These are phyloP conservation scores for Melanargia galathea DNA, from an alignment of 2,888 invertebrate species.

Conservation along the genomic window DNA sequence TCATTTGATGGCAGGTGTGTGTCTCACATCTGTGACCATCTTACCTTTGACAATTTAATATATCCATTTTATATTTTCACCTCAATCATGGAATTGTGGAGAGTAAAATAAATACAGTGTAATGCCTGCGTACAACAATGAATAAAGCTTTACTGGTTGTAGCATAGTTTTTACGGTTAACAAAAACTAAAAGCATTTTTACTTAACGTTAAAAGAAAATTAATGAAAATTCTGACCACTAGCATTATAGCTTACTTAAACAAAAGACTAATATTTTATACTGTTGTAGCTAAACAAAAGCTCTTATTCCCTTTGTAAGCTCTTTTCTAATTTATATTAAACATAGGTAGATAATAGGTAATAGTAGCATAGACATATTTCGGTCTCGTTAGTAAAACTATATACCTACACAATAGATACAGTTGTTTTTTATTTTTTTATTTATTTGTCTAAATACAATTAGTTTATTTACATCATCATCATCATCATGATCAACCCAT, in stretches of 20 bases:
- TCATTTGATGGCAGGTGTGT: no score
- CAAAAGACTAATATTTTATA: slow-evolving; percentile 55
- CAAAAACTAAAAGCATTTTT: slow-evolving; percentile 27
- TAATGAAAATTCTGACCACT: slow-evolving; percentile 60
- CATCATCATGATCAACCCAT: no score
- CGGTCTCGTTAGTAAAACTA: no score
- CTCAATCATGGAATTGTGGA: not conserved
- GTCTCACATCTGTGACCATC: no score
- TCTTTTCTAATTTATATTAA: slow-evolving; percentile 9
- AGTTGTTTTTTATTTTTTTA: no score
- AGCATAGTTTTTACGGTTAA: not conserved
- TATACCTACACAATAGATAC: no score
- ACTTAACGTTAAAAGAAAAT: slow-evolving; percentile 39
- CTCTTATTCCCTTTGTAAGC: slow-evolving; percentile 20
- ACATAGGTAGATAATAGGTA: no score
- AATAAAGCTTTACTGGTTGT: not conserved
- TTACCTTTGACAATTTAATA: no score
- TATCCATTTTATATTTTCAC: not conserved
- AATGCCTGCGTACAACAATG: not conserved
- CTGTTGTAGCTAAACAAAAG: slow-evolving; percentile 49
- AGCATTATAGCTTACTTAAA: slow-evolving; percentile 51
- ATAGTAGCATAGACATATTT: no score
- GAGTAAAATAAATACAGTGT: no score
- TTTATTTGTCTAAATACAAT: no score
- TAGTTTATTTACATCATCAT: no score